A percentile compares a stretch with the other conserved stretches of the same genome.
Evolutionary conservation across 1,140 invertebrate genomes (phyloP).

Genomic region (Heliconius congener): DNA sequence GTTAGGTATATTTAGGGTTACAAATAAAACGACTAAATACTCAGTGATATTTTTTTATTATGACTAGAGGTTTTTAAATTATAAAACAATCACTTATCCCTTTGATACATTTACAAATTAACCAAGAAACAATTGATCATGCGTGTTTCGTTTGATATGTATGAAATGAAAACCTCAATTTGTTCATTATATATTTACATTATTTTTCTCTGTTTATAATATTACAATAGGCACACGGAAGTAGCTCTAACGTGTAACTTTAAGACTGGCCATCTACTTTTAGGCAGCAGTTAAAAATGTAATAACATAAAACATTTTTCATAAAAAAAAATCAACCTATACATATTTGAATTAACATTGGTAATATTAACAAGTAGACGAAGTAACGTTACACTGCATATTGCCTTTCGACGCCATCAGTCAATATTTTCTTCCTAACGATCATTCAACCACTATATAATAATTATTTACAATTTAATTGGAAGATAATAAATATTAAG

Average conservation of each 20-base stretch:
- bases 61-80: conserved; percentile 80
- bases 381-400: conserved; percentile 9
- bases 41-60: conserved; percentile 78
- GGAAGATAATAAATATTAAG: conserved; percentile 48
- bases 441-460: conserved; percentile 44
- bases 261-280: conserved; percentile 44
- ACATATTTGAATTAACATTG: neutral
- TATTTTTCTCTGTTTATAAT: conserved; percentile 42
- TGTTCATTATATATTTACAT: conserved; percentile 61
- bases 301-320: conserved; percentile 1
- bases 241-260: conserved; percentile 56
- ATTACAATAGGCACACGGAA: conserved; percentile 69
- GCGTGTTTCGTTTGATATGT: conserved; percentile 75
- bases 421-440: conserved; percentile 15
- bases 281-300: conserved; percentile 27
- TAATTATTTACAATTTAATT: conserved; percentile 65
- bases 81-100: conserved; percentile 73
- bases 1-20: neutral
- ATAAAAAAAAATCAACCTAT: neutral
- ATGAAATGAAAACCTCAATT: conserved; percentile 75
- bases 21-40: conserved; percentile 45
- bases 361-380: neutral
- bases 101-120: conserved; percentile 72
- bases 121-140: conserved; percentile 53
- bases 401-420: conserved; percentile 5